Evolutionary conservation across 2,888 invertebrate species (phyloP).

Genomic region (Loripinus fragilis): DNA sequence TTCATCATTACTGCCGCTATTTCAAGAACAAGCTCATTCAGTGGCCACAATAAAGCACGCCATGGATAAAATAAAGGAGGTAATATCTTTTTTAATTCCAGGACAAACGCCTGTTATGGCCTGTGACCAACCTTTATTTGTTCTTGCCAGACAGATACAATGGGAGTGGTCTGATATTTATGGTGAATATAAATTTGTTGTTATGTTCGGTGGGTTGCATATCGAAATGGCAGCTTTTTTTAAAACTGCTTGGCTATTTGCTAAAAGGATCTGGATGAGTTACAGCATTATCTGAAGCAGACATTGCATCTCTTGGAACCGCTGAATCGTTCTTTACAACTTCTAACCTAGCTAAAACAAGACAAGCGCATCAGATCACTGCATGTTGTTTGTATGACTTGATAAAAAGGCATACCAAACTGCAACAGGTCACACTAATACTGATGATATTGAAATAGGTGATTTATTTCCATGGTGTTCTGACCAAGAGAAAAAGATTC

Average conservation of each 20-base stretch:
- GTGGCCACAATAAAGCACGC: neutral
- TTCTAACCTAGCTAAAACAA: constrained; percentile 33
- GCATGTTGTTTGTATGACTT: neutral
- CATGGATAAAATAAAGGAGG: neutral
- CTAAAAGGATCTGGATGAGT: constrained; percentile 70
- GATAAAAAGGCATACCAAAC: too few relatives aligned
- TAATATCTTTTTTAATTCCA: neutral
- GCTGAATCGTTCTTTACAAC: constrained; percentile 52
- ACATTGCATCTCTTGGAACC: constrained; percentile 58
- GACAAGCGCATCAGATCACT: constrained; percentile 63
- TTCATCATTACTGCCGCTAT: neutral
- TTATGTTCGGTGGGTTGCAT: constrained; percentile 75
- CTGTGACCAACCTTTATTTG: constrained; percentile 70
- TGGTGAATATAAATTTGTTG: constrained; percentile 67
- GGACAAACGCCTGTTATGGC: constrained; percentile 56
- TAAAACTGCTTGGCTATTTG: constrained; percentile 59
- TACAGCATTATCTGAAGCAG: constrained; percentile 50
- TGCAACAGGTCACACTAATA: neutral
- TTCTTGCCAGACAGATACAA: constrained; percentile 71
- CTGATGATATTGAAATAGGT: neutral
- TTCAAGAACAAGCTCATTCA: neutral
- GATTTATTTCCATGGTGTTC: neutral
- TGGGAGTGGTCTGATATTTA: constrained; percentile 65
- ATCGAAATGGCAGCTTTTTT: constrained; percentile 67
- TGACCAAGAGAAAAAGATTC: neutral